Percentiles rank a stretch among this genome's conserved stretches.
Evolutionary conservation across 1,140 invertebrate species (phyloP).

Genomic region (Lepidurus apus): DNA sequence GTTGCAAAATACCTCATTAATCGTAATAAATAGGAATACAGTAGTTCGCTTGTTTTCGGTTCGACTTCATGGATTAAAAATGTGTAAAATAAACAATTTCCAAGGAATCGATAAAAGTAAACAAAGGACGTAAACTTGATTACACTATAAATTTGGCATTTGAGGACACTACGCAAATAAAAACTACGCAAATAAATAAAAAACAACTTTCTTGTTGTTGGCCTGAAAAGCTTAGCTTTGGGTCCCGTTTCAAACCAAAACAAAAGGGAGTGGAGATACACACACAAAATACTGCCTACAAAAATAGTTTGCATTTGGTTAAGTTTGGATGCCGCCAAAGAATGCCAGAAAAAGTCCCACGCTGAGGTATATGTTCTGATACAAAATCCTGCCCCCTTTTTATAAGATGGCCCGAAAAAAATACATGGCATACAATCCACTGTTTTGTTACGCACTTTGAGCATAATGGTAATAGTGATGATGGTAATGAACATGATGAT

Average conservation of each 20-base stretch:
- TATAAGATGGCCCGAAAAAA: not conserved
- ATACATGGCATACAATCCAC: not conserved
- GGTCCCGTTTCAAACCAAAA: not conserved
- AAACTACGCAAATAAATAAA: not conserved
- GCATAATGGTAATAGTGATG: conserved; percentile 80
- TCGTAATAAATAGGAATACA: conserved; percentile 13
- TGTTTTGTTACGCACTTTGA: conserved; percentile 45
- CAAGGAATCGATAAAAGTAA: not conserved
- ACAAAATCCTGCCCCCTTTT: not conserved
- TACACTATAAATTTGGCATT: conserved; percentile 16
- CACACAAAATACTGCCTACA: conserved; percentile 14
- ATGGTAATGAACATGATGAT: conserved; percentile 71
- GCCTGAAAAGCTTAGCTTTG: not conserved
- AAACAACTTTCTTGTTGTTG: not conserved
- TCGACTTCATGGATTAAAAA: not conserved
- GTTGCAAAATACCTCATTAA: not conserved
- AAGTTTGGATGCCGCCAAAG: conserved; percentile 4
- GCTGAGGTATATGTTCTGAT: conserved; percentile 17
- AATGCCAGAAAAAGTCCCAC: not conserved
- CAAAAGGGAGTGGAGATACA: not conserved
- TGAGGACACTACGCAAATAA: not conserved
- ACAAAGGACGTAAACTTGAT: not conserved
- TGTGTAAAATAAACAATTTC: not conserved
- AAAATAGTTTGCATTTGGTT: conserved; percentile 20
- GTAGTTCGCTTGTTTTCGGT: not conserved